phyloP scores from a whole-genome alignment of 2,888 invertebrate genomes.

The Phlogophora meticulosa region DNA sequence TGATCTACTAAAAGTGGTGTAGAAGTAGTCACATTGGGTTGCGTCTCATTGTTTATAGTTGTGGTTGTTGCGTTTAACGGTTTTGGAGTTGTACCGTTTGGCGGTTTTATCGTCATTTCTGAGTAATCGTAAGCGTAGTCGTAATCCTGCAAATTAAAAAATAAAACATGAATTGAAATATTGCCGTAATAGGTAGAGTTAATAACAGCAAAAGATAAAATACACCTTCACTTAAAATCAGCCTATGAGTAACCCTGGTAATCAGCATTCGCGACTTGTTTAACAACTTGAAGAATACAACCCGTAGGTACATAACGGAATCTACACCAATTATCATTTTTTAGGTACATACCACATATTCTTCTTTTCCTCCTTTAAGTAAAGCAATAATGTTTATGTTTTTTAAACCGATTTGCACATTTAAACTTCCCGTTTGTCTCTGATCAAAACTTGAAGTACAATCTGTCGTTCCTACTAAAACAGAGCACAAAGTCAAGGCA shows the following conservation, averaged over 20 bases:
- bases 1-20: conserved; percentile 59
- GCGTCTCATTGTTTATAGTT: conserved; percentile 61
- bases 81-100: conserved; percentile 84
- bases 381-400: conserved; percentile 94
- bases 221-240: too few species aligned
- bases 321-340: background rate
- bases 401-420: conserved; percentile 95
- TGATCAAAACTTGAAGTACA: conserved; percentile 91
- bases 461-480: conserved; percentile 67
- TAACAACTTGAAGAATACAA: background rate
- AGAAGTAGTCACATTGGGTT: conserved; percentile 70
- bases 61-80: conserved; percentile 79
- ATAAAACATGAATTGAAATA: conserved; percentile 35
- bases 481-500: conserved; percentile 59
- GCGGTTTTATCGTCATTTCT: conserved; percentile 93
- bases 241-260: background rate
- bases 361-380: conserved; percentile 91
- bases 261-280: background rate
- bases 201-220: too few species aligned
- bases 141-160: conserved; percentile 91
- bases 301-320: conserved; percentile 5
- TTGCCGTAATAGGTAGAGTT: background rate
- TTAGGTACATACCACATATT: conserved; percentile 89
- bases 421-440: conserved; percentile 94
- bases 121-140: conserved; percentile 94